phyloP scores from a whole-genome alignment of 2,113 vertebrate genomes.

The Melanotaenia duboulayi region DNA sequence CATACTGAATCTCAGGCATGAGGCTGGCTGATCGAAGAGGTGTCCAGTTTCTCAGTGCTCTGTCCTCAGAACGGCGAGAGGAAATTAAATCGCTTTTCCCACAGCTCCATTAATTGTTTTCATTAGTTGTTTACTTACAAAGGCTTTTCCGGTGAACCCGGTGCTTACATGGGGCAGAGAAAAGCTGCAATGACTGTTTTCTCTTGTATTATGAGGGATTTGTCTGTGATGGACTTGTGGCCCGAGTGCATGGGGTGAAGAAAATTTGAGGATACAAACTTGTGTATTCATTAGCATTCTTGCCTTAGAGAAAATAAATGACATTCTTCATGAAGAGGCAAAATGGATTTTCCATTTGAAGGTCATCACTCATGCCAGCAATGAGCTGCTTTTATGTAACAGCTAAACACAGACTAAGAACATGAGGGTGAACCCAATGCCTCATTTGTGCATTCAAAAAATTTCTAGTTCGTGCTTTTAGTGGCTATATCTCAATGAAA shows the following conservation, averaged over 20 bases:
- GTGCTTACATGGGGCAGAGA: constrained; percentile 29
- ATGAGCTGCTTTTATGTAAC: constrained; percentile 53
- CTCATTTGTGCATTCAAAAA: neutral
- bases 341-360: constrained; percentile 59
- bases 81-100: constrained; percentile 81
- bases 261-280: constrained; percentile 47
- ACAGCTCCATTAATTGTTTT: constrained; percentile 79
- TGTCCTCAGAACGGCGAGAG: constrained; percentile 47
- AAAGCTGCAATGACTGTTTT: constrained; percentile 60
- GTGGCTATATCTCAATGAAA: too few species aligned
- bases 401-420: neutral
- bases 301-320: constrained; percentile 77
- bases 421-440: neutral
- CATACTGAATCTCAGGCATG: constrained; percentile 13
- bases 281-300: constrained; percentile 61
- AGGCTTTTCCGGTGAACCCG: constrained; percentile 67
- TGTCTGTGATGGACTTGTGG: constrained; percentile 44
- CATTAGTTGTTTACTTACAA: constrained; percentile 75
- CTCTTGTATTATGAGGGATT: constrained; percentile 58
- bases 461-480: neutral
- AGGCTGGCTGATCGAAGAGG: constrained; percentile 32
- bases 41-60: constrained; percentile 59
- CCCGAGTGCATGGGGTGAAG: constrained; percentile 7
- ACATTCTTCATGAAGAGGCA: constrained; percentile 32
- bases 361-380: constrained; percentile 35